phyloP scores from a whole-genome alignment of 2,888 invertebrate species.

The Drosophila formosana region DNA sequence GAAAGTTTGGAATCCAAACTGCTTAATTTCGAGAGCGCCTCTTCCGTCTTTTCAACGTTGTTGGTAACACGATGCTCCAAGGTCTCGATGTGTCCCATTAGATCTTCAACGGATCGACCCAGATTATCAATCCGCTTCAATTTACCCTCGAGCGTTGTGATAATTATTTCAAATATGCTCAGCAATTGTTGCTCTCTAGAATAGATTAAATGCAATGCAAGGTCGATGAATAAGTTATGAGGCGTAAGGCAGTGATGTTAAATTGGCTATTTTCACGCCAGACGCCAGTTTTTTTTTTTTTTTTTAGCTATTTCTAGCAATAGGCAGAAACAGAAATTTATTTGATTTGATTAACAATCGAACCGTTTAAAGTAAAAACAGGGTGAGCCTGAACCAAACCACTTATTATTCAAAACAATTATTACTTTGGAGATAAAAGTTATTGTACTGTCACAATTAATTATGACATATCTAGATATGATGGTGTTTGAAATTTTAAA shows the following conservation, averaged over 20 bases:
- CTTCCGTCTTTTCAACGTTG: conserved; percentile 94
- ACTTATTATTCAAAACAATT: not conserved
- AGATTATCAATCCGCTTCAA: conserved; percentile 94
- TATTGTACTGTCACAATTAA: not conserved
- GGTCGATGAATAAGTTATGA: not conserved
- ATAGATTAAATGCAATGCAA: conserved; percentile 9
- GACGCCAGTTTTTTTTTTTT: too few relatives aligned
- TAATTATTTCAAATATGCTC: conserved; percentile 95
- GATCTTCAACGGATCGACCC: conserved; percentile 94
- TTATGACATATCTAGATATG: too few relatives aligned
- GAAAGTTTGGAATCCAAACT: conserved; percentile 91
- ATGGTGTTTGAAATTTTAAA: too few relatives aligned
- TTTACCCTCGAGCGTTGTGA: conserved; percentile 94
- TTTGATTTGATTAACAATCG: not conserved
- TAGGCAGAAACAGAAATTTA: not conserved
- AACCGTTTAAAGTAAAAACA: not conserved
- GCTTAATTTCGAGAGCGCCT: conserved; percentile 91
- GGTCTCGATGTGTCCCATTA: conserved; percentile 93
- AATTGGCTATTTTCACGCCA: not conserved
- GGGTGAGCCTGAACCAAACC: not conserved
- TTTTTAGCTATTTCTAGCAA: too few relatives aligned
- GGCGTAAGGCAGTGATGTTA: not conserved
- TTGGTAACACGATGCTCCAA: conserved; percentile 93
- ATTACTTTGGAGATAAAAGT: not conserved
- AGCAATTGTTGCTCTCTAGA: conserved; percentile 94